Evolutionary conservation across 1,140 invertebrate species (phyloP).

Genomic region (Pomacea maculata): DNA sequence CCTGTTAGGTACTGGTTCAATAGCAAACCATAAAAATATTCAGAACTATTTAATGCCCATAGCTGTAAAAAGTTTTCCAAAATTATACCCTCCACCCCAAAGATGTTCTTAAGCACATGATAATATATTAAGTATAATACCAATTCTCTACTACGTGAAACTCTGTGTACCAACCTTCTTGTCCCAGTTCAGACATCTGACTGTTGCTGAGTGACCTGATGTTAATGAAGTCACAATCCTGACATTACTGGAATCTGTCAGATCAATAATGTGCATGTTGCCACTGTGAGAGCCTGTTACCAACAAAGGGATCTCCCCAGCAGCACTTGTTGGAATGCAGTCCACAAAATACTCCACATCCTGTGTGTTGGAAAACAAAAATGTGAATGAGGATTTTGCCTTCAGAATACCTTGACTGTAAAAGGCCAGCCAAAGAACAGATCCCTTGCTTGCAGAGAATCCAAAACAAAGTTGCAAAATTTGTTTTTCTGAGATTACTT

Average conservation of each 20-base stretch:
- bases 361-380: too few species aligned
- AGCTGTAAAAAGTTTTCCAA: not conserved
- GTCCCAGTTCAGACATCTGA: conserved; percentile 43
- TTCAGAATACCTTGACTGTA: not conserved
- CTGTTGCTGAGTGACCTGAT: conserved; percentile 36
- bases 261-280: conserved; percentile 8
- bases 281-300: conserved; percentile 4
- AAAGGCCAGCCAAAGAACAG: not conserved
- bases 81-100: not conserved
- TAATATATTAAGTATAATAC: not conserved
- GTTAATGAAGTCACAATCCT: conserved; percentile 21
- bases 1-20: not conserved
- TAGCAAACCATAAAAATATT: not conserved
- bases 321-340: not conserved
- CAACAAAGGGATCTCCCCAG: not conserved
- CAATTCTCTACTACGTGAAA: not conserved
- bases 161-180: conserved; percentile 19
- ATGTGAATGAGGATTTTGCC: too few species aligned
- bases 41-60: not conserved
- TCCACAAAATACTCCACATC: conserved; percentile 14
- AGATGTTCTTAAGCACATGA: not conserved
- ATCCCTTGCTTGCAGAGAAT: not conserved
- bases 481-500: not conserved
- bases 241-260: not conserved
- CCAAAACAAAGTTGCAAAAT: not conserved